Evolutionary conservation across 92 coral and sea anemone species (phyloP), one percentile per base, ranked within the genome.

Genomic region (Bergia sp.): DNA sequence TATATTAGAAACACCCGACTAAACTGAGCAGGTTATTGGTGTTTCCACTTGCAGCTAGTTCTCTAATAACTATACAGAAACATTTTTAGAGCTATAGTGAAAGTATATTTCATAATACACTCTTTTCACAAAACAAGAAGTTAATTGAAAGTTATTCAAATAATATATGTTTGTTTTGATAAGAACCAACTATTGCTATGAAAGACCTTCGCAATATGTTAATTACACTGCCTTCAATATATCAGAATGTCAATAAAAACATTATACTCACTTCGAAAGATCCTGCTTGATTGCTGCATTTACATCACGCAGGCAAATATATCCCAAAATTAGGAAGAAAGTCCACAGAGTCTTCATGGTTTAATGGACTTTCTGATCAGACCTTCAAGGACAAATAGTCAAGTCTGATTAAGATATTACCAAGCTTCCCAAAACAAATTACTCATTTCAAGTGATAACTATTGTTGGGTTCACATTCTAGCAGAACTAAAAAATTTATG

Each of bases 251-350:
- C 36, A 71, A 36, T 37, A 37, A n/a, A 84, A 65, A 71, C 5
- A 42, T 36, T 15, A 80, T 16, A 76, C 87, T 84, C 36, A 84
- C 87, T 84, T 84, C 12, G 87, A 84, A 7, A 84, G 64, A 21
- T 84, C 87, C 42, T 84, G 87, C 87, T 84, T 84, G 77, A 84
- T 84, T 69, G 9, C 77, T 43, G 87, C 87, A 20, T 47, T 67
- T 39, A 50, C 79, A 71, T 38, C 75, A 7, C 77, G 16, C 66
- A 71, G 18, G 77, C 1, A 47, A 21, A 47, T 7, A 47, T 16
- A 29, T 18, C 29, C 79, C 36, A 69, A 18, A 12, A 45, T 5
- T 16, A 84, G 41, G 36, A 71, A 71, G n/a, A 84, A 1, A 20
- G 43, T 45, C 87, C 87, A 42, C 18, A 15, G 36, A 23, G 45